A percentile compares a stretch with the other conserved stretches of the same genome.
Evolutionary conservation across 2,888 invertebrate species (phyloP).

Genomic region (Dendrolimus houi): DNA sequence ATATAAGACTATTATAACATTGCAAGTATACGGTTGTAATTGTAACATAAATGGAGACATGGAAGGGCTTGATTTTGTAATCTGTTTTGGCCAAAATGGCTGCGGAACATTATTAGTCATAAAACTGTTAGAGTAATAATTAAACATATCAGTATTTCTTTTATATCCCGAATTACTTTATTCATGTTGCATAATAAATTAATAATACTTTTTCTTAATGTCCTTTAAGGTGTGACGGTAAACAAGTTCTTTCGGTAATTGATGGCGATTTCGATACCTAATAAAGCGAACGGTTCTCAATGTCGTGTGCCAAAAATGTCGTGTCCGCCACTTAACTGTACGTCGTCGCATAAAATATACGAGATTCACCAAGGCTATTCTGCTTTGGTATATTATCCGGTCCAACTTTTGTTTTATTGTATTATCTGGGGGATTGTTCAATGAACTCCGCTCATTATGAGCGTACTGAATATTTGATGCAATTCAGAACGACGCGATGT

Average conservation of each 20-base stretch:
- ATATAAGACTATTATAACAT: too few species aligned
- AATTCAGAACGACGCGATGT: too few species aligned
- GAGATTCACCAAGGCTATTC: slow-evolving; percentile 40
- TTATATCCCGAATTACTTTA: too few species aligned
- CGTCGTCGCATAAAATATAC: slow-evolving; percentile 37
- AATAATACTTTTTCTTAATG: slow-evolving; percentile 2
- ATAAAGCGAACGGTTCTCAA: slow-evolving; percentile 40
- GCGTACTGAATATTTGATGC: slow-evolving; percentile 17
- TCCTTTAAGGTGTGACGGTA: slow-evolving; percentile 1
- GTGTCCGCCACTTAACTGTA: slow-evolving; percentile 27
- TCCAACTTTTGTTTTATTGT: slow-evolving; percentile 35
- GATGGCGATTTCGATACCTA: slow-evolving; percentile 29
- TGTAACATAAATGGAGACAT: too few species aligned
- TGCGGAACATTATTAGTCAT: too few species aligned
- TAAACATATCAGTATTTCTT: too few species aligned
- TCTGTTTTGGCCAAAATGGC: too few species aligned
- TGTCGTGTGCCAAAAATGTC: slow-evolving; percentile 51
- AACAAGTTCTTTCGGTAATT: slow-evolving; percentile 1
- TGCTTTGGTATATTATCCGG: slow-evolving; percentile 47
- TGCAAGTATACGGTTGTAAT: too few species aligned
- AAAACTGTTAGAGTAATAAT: too few species aligned
- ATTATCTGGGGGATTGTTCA: slow-evolving; percentile 21
- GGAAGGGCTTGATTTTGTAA: too few species aligned
- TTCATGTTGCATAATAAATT: background rate
- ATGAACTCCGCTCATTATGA: slow-evolving; percentile 25